A percentile compares a stretch with the other conserved stretches of the same genome.
Conservation (phyloP, 2,888 invertebrate genomes). For the Drosophila nr. perissopoda region DNA sequence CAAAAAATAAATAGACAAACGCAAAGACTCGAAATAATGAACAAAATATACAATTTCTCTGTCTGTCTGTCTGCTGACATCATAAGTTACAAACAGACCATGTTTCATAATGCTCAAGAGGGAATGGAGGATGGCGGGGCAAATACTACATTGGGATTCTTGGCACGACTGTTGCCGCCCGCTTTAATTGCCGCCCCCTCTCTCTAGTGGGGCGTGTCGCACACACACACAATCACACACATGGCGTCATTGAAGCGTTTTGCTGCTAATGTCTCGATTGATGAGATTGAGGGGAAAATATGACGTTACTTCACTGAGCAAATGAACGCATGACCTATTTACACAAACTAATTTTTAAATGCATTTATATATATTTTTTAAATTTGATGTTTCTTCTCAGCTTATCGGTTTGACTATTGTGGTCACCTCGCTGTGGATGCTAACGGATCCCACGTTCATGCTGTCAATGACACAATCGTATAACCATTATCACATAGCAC, state of each 20-base stretch:
- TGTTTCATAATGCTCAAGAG: constrained; percentile 35
- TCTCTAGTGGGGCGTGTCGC: constrained; percentile 29
- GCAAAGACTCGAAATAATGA: constrained; percentile 12
- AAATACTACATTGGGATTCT: constrained; percentile 27
- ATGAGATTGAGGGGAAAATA: constrained; percentile 21
- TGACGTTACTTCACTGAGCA: constrained; percentile 27
- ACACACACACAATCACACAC: constrained; percentile 22
- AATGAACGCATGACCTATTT: constrained; percentile 33
- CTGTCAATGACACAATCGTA: constrained; percentile 88
- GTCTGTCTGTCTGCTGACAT: constrained; percentile 59
- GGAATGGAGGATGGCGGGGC: background rate
- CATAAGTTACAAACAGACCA: constrained; percentile 49
- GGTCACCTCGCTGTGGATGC: constrained; percentile 91
- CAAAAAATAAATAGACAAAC: constrained; percentile 29
- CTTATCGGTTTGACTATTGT: constrained; percentile 89
- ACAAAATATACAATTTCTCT: constrained; percentile 23
- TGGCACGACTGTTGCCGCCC: constrained; percentile 41
- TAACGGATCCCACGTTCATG: constrained; percentile 90
- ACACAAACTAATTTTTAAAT: constrained; percentile 4
- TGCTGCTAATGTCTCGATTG: constrained; percentile 31
- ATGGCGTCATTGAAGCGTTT: constrained; percentile 52
- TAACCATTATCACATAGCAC: constrained; percentile 87
- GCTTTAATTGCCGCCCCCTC: constrained; percentile 63
- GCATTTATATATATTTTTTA: background rate
- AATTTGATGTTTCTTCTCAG: constrained; percentile 84